Conservation (phyloP, 2,797 vertebrate genomes). For the Anniella stebbinsi region DNA sequence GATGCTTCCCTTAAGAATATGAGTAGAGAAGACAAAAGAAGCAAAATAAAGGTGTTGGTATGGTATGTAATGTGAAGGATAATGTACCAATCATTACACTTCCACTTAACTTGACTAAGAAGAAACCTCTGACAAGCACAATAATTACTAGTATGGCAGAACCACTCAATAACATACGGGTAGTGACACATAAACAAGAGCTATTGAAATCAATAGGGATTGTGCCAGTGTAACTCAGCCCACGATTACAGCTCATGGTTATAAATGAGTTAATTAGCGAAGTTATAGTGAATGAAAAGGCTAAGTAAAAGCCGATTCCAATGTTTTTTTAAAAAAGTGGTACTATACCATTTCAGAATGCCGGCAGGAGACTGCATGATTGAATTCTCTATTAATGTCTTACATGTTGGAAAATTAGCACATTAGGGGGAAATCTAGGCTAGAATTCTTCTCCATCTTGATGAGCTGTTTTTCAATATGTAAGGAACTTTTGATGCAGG, state of each 20-base stretch:
- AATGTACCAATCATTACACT: background rate
- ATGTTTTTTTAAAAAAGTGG: background rate
- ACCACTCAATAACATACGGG: background rate
- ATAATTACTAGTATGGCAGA: background rate
- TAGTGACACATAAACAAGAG: background rate
- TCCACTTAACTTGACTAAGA: background rate
- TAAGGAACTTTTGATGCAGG: background rate
- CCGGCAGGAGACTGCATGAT: background rate
- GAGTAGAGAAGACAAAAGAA: background rate
- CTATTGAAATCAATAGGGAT: background rate
- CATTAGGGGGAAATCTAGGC: background rate
- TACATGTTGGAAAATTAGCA: background rate
- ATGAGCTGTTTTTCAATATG: background rate
- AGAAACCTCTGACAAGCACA: background rate
- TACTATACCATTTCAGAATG: background rate
- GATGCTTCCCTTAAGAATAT: background rate
- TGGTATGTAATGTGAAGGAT: background rate
- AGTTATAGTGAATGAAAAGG: background rate
- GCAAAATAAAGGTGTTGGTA: constrained; percentile 4
- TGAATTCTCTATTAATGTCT: background rate
- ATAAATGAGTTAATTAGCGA: background rate
- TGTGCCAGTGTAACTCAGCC: background rate
- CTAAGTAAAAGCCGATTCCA: background rate
- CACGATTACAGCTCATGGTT: background rate
- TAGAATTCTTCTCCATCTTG: background rate